Percentiles rank a stretch among this genome's conserved stretches.
Evolutionary conservation across 2,797 vertebrate species (phyloP).

Genomic region (Melanotaenia pygmaea): DNA sequence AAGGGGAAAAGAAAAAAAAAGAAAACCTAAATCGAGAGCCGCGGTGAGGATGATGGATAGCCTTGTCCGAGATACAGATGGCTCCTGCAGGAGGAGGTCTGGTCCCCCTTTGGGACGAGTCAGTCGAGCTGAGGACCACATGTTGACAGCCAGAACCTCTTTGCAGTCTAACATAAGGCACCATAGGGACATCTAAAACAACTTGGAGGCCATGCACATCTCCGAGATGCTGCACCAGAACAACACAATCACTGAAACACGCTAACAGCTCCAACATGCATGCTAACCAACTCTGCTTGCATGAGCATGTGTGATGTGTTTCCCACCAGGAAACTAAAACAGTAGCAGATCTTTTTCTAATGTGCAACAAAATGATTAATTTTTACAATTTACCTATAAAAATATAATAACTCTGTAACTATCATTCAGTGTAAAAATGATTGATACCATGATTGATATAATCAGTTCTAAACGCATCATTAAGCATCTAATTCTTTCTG

Average conservation of each 20-base stretch:
- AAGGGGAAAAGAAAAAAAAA: constrained; percentile 22
- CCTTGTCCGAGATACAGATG: constrained; percentile 78
- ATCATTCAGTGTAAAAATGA: neutral
- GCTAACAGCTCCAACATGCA: constrained; percentile 43
- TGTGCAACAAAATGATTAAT: neutral
- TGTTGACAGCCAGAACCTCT: constrained; percentile 69
- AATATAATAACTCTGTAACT: neutral
- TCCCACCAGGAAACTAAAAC: constrained; percentile 16
- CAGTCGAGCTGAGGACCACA: constrained; percentile 69
- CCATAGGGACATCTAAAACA: constrained; percentile 53
- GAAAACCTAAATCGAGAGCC: constrained; percentile 65
- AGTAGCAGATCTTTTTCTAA: neutral
- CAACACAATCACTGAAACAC: constrained; percentile 65
- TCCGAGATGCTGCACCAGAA: constrained; percentile 40
- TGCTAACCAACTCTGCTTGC: constrained; percentile 35
- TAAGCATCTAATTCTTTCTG: neutral
- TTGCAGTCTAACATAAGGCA: constrained; percentile 58
- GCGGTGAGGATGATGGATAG: constrained; percentile 77
- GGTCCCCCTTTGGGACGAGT: constrained; percentile 64
- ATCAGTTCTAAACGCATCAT: neutral
- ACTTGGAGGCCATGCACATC: constrained; percentile 41
- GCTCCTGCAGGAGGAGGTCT: constrained; percentile 74
- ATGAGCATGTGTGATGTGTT: constrained; percentile 22
- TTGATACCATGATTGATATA: neutral
- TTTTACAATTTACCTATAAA: neutral